phyloP scores from a whole-genome alignment of 2,797 vertebrate genomes.

The Coracias cyanogaster region DNA sequence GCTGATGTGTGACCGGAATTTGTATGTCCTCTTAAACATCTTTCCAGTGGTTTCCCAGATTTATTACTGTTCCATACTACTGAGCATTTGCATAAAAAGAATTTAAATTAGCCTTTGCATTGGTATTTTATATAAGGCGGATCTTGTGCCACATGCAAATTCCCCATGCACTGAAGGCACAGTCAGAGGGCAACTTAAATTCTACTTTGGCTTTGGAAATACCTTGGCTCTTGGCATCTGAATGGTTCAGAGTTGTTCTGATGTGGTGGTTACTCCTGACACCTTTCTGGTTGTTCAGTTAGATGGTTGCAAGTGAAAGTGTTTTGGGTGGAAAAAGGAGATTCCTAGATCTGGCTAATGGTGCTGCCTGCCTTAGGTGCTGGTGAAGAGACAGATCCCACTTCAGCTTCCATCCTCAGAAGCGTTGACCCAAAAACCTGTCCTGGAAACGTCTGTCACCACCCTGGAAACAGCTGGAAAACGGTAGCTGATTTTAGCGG shows the following conservation, averaged over 20 bases:
- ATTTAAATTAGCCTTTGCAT: conserved; percentile 46
- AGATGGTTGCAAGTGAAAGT: background rate
- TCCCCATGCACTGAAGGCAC: background rate
- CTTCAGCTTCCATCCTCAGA: background rate
- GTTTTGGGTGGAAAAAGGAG: background rate
- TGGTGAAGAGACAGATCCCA: background rate
- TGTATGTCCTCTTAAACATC: conserved; percentile 46
- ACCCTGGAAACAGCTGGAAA: background rate
- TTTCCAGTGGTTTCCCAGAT: conserved; percentile 46
- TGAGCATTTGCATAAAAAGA: conserved; percentile 31
- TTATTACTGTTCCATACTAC: conserved; percentile 50
- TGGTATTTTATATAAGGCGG: background rate
- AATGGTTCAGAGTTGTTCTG: fast-evolving
- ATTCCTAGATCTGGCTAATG: background rate
- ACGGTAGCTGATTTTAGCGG: background rate
- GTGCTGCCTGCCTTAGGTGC: background rate
- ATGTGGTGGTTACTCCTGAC: background rate
- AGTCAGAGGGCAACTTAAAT: background rate
- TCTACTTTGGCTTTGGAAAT: background rate
- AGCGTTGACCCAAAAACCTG: background rate
- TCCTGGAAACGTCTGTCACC: background rate
- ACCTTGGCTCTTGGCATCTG: background rate
- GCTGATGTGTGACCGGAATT: conserved; percentile 61
- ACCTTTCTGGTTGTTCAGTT: background rate
- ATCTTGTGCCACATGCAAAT: background rate